These are phyloP conservation scores for Hydriomena furcata DNA, from an alignment of 2,888 invertebrate genomes.

Conservation along the genomic window DNA sequence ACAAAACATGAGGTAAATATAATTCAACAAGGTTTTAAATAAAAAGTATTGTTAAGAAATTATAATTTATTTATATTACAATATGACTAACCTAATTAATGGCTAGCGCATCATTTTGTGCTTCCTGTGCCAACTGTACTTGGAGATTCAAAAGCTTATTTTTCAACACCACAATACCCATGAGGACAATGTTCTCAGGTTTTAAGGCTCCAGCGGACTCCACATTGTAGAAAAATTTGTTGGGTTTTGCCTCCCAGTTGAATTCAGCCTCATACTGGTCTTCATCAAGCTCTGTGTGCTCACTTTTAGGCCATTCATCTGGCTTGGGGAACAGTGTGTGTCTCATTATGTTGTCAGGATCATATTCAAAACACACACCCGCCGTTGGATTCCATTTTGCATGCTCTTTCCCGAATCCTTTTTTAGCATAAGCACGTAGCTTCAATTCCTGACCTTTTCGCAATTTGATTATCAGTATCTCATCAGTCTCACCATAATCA, in stretches of 20 bases:
- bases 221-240: constrained; percentile 98
- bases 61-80: constrained; percentile 14
- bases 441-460: constrained; percentile 96
- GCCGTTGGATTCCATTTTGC: constrained; percentile 99
- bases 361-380: constrained; percentile 99
- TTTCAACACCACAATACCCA: constrained; percentile 96
- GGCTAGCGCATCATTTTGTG: constrained; percentile 92
- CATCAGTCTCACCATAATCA: constrained; percentile 97
- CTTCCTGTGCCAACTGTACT: constrained; percentile 94
- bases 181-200: constrained; percentile 98
- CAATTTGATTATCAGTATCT: constrained; percentile 89
- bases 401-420: constrained; percentile 98
- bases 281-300: constrained; percentile 96
- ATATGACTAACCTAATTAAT: constrained; percentile 73
- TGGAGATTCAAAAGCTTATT: constrained; percentile 98
- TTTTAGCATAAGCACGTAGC: constrained; percentile 97
- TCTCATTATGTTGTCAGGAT: constrained; percentile 98
- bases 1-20: constrained; percentile 9
- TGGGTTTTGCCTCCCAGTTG: constrained; percentile 97
- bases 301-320: constrained; percentile 99
- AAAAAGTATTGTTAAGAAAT: background rate
- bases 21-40: background rate
- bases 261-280: constrained; percentile 96
- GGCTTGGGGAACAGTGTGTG: constrained; percentile 98
- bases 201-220: constrained; percentile 97